Evolutionary conservation across 2,888 invertebrate genomes (phyloP).

Genomic region (Hermodice carunculata): DNA sequence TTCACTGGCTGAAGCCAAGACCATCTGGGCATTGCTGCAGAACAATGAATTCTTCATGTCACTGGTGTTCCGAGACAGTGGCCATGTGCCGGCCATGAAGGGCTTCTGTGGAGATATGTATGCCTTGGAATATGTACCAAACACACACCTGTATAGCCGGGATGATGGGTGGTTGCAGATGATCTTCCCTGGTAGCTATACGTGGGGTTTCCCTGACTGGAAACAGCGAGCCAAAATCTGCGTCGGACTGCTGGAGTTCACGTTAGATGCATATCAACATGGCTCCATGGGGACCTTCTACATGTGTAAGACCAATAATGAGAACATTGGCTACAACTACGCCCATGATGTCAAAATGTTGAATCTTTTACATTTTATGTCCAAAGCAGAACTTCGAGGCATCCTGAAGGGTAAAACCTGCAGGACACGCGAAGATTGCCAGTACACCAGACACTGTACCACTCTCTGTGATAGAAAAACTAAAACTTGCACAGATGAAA

Average conservation of each 20-base stretch:
- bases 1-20: conserved; percentile 55
- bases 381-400: conserved; percentile 43
- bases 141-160: conserved; percentile 36
- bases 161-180: background rate
- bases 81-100: conserved; percentile 48
- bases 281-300: conserved; percentile 49
- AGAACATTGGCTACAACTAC: conserved; percentile 50
- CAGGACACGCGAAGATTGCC: conserved; percentile 47
- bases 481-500: conserved; percentile 44
- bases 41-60: conserved; percentile 54
- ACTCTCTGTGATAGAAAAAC: conserved; percentile 47
- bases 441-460: conserved; percentile 48
- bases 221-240: conserved; percentile 51
- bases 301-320: conserved; percentile 54
- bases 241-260: conserved; percentile 57
- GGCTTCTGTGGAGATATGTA: conserved; percentile 56
- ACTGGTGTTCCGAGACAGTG: conserved; percentile 51
- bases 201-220: conserved; percentile 55
- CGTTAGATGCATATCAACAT: conserved; percentile 51
- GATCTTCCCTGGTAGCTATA: conserved; percentile 41
- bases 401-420: conserved; percentile 45
- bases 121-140: conserved; percentile 43
- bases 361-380: conserved; percentile 44
- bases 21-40: conserved; percentile 57
- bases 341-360: conserved; percentile 50